Evolutionary conservation across 2,888 invertebrate genomes (phyloP).

Genomic region (Scaptodrosophila latifasciaeformis): DNA sequence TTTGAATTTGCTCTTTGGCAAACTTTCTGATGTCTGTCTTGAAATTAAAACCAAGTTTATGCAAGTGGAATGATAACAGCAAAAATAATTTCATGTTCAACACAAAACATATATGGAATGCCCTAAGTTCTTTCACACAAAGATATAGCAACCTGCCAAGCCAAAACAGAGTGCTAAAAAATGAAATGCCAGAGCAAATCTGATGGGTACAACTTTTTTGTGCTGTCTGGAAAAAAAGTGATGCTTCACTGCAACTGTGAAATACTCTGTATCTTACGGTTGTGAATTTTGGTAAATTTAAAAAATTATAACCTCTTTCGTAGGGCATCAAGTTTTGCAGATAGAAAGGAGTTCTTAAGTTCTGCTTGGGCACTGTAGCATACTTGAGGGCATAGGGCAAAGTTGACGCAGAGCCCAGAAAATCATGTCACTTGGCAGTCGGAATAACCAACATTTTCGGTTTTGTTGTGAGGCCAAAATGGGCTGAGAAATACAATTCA

Average conservation of each 20-base stretch:
- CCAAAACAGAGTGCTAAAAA: slow-evolving; percentile 29
- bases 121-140: slow-evolving; percentile 66
- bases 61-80: slow-evolving; percentile 63
- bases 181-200: background rate
- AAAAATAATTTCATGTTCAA: slow-evolving; percentile 67
- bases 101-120: no score
- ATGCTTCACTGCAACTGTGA: no score
- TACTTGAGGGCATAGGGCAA: slow-evolving; percentile 24
- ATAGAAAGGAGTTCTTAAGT: no score
- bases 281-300: no score
- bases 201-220: background rate
- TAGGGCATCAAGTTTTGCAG: no score
- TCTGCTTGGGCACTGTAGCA: slow-evolving; percentile 30
- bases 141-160: slow-evolving; percentile 55
- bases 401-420: slow-evolving; percentile 51
- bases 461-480: no score
- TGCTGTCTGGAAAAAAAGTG: no score
- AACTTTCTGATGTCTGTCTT: no score
- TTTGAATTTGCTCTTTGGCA: no score
- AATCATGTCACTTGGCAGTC: slow-evolving; percentile 60
- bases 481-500: no score
- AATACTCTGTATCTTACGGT: no score
- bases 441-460: slow-evolving; percentile 18
- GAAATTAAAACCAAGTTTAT: slow-evolving; percentile 66
- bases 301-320: no score